Percentiles rank a stretch among this genome's conserved stretches.
phyloP scores from a whole-genome alignment of 2,888 invertebrate genomes.

The Cecidostiba fungosa region DNA sequence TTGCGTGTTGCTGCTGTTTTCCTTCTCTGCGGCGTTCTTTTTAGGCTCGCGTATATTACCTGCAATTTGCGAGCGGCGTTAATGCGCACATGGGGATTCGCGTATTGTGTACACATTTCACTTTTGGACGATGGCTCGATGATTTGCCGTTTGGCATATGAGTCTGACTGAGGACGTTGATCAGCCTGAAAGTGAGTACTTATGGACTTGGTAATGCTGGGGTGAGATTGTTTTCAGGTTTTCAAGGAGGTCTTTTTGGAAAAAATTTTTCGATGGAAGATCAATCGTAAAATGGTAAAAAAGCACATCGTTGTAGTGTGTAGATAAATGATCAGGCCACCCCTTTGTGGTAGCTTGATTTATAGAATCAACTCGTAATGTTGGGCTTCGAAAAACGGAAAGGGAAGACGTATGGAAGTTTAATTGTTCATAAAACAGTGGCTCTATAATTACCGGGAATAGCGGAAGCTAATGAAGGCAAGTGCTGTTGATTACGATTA shows the following conservation, averaged over 20 bases:
- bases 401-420: not conserved
- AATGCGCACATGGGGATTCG: not conserved
- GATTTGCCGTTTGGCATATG: conserved; percentile 40
- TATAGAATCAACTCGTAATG: not conserved
- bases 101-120: conserved; percentile 32
- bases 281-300: too few relatives aligned
- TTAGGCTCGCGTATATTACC: conserved; percentile 31
- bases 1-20: conserved; percentile 56
- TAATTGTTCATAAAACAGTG: conserved; percentile 14
- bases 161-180: conserved; percentile 46
- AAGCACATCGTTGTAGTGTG: too few relatives aligned
- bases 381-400: not conserved
- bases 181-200: conserved; percentile 31
- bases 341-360: not conserved
- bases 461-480: conserved; percentile 25
- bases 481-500: conserved; percentile 21
- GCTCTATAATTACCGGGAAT: conserved; percentile 21
- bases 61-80: not conserved
- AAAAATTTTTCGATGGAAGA: not conserved
- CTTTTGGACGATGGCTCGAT: not conserved
- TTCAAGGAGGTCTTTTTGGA: not conserved
- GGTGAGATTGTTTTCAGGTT: conserved; percentile 2
- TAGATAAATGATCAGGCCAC: too few relatives aligned
- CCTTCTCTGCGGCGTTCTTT: conserved; percentile 56
- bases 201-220: conserved; percentile 4